phyloP scores from a whole-genome alignment of 35 echinoderm and acorn worm genomes.

The Antedon bifida region DNA sequence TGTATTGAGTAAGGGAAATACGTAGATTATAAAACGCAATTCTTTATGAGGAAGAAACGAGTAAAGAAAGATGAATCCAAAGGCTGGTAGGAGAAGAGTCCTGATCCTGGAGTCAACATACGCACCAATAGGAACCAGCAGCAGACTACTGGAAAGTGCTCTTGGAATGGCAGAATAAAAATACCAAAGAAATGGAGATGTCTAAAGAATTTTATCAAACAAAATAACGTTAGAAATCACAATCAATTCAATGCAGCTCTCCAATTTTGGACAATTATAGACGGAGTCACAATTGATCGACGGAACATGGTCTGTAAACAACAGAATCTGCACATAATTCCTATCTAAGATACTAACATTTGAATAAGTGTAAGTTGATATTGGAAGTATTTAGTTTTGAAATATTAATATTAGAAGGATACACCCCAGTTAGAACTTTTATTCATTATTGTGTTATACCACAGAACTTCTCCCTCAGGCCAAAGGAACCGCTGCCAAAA shows the following conservation, averaged over 20 bases:
- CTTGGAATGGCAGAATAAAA: constrained; percentile 93
- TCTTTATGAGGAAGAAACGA: constrained; percentile 93
- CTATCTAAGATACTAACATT: no score
- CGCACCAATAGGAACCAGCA: constrained; percentile 65
- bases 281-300: no score
- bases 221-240: no score
- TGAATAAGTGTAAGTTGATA: no score
- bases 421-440: constrained; percentile 93
- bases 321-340: no score
- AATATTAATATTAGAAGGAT: constrained; percentile 83
- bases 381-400: no score
- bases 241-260: no score
- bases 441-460: constrained; percentile 80
- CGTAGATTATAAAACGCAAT: constrained; percentile 87
- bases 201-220: constrained; percentile 20
- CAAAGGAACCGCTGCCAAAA: constrained; percentile 87
- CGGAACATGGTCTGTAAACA: no score
- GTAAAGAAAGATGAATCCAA: constrained; percentile 91
- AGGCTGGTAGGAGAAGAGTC: constrained; percentile 40
- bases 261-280: no score
- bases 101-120: constrained; percentile 28
- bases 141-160: constrained; percentile 46
- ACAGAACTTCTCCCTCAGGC: constrained; percentile 88
- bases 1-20: constrained; percentile 76
- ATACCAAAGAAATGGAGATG: constrained; percentile 91